These are phyloP conservation scores for Plagiodera versicolora DNA, from an alignment of 2,888 invertebrate species.

Conservation along the genomic window DNA sequence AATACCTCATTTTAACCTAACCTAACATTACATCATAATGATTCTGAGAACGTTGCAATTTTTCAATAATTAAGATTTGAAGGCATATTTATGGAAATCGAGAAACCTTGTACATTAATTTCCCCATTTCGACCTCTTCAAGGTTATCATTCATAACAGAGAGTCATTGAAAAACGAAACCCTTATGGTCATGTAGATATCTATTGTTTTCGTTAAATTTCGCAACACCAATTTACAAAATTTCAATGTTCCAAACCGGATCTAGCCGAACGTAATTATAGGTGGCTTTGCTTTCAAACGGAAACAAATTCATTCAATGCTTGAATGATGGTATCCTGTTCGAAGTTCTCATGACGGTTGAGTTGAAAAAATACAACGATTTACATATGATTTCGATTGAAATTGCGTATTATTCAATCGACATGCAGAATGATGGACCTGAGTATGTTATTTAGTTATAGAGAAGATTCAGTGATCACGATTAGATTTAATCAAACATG, in stretches of 20 bases:
- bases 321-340: slow-evolving; percentile 31
- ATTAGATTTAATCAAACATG: neutral
- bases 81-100: no score
- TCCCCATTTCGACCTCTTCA: no score
- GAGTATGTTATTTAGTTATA: neutral
- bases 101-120: no score
- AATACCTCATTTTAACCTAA: no score
- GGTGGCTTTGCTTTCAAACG: slow-evolving; percentile 11
- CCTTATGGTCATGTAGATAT: no score
- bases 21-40: no score
- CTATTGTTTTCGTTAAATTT: neutral
- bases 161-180: no score
- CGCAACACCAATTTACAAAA: neutral
- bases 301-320: slow-evolving; percentile 27
- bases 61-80: no score
- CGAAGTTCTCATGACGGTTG: slow-evolving; percentile 4
- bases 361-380: slow-evolving; percentile 8
- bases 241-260: slow-evolving; percentile 7
- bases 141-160: no score
- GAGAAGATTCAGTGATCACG: neutral
- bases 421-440: neutral
- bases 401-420: slow-evolving; percentile 4
- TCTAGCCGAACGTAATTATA: slow-evolving; percentile 19
- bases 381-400: slow-evolving; percentile 3
- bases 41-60: no score